These are phyloP conservation scores for Notothenia coriiceps DNA, from an alignment of 2,113 vertebrate species.

Conservation along the genomic window DNA sequence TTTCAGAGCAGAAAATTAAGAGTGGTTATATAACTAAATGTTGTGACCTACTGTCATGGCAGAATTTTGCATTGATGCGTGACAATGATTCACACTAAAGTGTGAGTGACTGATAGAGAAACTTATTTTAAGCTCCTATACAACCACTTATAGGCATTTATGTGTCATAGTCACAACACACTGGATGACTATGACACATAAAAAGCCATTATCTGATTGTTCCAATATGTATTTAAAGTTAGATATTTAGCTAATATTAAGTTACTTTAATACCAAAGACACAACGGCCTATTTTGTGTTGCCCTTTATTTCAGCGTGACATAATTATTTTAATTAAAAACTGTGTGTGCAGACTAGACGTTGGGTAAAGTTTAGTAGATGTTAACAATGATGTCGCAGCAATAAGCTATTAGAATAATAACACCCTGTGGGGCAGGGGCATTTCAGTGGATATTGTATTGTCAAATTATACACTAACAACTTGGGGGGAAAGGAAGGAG, in stretches of 20 bases:
- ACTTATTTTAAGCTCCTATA: neutral
- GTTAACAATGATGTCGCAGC: neutral
- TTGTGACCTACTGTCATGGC: slow-evolving; percentile 65
- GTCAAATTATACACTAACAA: neutral
- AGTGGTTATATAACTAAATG: slow-evolving; percentile 72
- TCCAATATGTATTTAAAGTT: neutral
- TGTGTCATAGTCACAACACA: neutral
- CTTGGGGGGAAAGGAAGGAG: no score
- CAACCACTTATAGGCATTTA: neutral
- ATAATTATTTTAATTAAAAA: neutral
- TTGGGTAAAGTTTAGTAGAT: neutral
- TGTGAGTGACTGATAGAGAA: neutral
- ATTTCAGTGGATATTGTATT: neutral
- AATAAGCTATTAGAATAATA: neutral
- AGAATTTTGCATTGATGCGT: slow-evolving; percentile 57
- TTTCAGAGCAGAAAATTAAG: slow-evolving; percentile 57
- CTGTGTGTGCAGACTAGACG: neutral
- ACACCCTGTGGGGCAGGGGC: neutral
- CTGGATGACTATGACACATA: neutral
- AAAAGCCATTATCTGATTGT: neutral
- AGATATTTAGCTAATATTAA: neutral
- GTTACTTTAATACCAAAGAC: neutral
- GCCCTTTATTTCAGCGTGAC: neutral
- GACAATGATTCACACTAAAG: slow-evolving; percentile 50
- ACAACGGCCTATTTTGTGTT: neutral